phyloP scores from a whole-genome alignment of 2,113 vertebrate species.

The Chaetorhynchus papuensis region DNA sequence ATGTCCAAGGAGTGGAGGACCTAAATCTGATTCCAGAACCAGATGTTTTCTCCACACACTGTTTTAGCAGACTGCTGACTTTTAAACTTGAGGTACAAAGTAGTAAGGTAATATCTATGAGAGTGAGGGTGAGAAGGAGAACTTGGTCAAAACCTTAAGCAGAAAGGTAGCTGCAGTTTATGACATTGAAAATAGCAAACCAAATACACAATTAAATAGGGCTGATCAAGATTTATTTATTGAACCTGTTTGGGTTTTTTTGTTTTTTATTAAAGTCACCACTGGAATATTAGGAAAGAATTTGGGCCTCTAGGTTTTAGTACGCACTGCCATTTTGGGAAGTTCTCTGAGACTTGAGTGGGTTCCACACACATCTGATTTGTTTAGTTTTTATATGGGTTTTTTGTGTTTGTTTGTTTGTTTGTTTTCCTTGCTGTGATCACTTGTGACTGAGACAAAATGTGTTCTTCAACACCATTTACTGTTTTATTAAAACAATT shows the following conservation, averaged over 20 bases:
- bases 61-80: neutral
- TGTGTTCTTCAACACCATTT: neutral
- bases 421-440: neutral
- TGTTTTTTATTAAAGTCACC: neutral
- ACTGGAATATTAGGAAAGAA: neutral
- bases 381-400: neutral
- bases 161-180: neutral
- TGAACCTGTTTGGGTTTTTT: neutral
- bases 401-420: neutral
- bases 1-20: neutral
- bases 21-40: neutral
- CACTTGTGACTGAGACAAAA: neutral
- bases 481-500: neutral
- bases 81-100: neutral
- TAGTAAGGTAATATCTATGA: neutral
- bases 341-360: neutral
- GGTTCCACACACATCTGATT: neutral
- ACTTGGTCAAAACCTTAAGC: neutral
- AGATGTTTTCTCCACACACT: neutral
- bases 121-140: neutral
- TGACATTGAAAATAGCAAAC: neutral
- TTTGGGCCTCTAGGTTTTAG: neutral
- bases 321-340: neutral
- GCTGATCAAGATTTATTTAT: neutral
- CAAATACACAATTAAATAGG: neutral